These are phyloP conservation scores for Paramormyrops hopkinsi DNA, from an alignment of 2,797 vertebrate species.

Conservation along the genomic window DNA sequence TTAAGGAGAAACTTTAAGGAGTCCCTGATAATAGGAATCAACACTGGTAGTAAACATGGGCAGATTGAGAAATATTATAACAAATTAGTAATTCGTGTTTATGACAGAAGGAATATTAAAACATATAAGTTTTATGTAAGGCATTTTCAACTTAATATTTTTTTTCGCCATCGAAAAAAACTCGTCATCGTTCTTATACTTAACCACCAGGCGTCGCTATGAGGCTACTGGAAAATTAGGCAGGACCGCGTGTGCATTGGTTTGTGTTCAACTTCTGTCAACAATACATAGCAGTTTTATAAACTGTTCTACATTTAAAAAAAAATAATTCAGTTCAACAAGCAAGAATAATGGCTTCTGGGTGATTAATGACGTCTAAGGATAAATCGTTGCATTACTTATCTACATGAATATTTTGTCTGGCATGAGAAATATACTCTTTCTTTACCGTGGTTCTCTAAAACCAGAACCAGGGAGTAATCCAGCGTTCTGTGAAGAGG, in stretches of 20 bases:
- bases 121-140: background rate
- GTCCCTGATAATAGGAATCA: background rate
- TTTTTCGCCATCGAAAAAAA: background rate
- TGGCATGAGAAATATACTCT: background rate
- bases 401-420: background rate
- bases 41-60: background rate
- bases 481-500: background rate
- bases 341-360: background rate
- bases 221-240: background rate
- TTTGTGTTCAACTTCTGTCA: background rate
- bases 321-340: background rate
- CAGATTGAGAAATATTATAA: background rate
- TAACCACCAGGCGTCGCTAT: constrained; percentile 12
- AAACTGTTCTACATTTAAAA: background rate
- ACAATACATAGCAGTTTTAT: background rate
- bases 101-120: background rate
- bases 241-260: background rate
- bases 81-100: background rate
- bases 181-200: background rate
- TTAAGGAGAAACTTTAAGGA: background rate
- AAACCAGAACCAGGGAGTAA: background rate
- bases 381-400: background rate
- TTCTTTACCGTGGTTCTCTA: background rate
- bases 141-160: background rate
- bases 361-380: background rate